Percentiles rank a stretch among this genome's conserved stretches.
phyloP scores from a whole-genome alignment of 2,797 vertebrate genomes.

The Rhinella marina region DNA sequence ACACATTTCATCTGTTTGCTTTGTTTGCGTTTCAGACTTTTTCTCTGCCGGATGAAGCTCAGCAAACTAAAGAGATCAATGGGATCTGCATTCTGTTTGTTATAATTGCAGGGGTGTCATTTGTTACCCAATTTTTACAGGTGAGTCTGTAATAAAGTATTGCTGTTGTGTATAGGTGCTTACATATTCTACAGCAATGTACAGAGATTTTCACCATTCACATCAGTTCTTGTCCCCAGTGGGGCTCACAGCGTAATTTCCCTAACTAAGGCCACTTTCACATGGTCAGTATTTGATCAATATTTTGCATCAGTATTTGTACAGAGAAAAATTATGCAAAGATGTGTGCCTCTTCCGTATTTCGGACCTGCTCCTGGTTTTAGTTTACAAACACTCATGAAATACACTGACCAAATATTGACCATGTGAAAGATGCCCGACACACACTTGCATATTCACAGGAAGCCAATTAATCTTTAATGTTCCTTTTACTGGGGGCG shows the following conservation, averaged over 20 bases:
- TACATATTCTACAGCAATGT: neutral
- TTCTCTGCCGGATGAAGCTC: slow-evolving; percentile 71
- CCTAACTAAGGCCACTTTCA: neutral
- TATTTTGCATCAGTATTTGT: no score
- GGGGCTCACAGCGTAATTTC: no score
- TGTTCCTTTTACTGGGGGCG: no score
- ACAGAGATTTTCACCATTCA: neutral
- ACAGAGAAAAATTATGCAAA: no score
- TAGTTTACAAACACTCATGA: no score
- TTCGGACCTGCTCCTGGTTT: no score
- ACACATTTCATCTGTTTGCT: neutral
- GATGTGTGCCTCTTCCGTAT: no score
- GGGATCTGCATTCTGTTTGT: slow-evolving; percentile 79
- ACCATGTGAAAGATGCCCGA: no score
- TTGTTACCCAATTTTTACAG: slow-evolving; percentile 82
- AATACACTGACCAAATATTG: no score
- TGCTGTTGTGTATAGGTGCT: neutral
- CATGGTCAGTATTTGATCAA: no score
- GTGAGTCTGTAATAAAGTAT: slow-evolving; percentile 64
- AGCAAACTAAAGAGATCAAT: slow-evolving; percentile 76
- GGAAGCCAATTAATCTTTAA: neutral
- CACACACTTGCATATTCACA: neutral
- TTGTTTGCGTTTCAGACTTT: slow-evolving; percentile 74
- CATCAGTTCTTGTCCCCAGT: neutral
- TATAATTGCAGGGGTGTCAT: slow-evolving; percentile 72